Evolutionary conservation across 1,140 invertebrate species (phyloP).

Genomic region (Ceratina australensis): DNA sequence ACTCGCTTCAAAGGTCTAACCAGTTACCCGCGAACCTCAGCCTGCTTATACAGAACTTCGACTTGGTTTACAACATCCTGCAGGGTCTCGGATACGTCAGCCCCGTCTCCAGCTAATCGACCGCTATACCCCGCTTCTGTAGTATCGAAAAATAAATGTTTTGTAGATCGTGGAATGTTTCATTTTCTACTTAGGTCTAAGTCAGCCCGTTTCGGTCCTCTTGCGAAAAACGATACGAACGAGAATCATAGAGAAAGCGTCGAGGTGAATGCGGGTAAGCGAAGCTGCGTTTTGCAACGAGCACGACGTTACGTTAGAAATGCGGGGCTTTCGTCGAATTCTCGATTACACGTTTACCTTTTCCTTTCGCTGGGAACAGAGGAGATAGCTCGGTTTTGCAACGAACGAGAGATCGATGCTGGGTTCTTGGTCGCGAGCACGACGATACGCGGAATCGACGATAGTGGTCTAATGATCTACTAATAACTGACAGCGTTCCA

Average conservation of each 20-base stretch:
- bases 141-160: not conserved
- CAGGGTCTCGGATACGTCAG: not conserved
- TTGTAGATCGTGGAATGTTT: not conserved
- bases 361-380: too few species aligned
- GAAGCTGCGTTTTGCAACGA: not conserved
- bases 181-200: too few species aligned
- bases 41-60: not conserved
- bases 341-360: too few species aligned
- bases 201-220: not conserved
- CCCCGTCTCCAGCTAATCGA: not conserved
- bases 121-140: not conserved
- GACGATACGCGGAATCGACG: too few species aligned
- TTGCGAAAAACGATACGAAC: not conserved
- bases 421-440: too few species aligned
- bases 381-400: too few species aligned
- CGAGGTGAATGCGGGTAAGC: not conserved
- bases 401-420: too few species aligned
- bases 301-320: not conserved
- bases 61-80: not conserved
- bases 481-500: too few species aligned
- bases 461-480: not conserved
- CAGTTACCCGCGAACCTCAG: accelerated
- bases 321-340: too few species aligned
- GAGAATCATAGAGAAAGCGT: not conserved
- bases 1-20: not conserved